Base-by-base conservation (phyloP, 2,888 invertebrate species). In the Metellina segmentata region DNA sequence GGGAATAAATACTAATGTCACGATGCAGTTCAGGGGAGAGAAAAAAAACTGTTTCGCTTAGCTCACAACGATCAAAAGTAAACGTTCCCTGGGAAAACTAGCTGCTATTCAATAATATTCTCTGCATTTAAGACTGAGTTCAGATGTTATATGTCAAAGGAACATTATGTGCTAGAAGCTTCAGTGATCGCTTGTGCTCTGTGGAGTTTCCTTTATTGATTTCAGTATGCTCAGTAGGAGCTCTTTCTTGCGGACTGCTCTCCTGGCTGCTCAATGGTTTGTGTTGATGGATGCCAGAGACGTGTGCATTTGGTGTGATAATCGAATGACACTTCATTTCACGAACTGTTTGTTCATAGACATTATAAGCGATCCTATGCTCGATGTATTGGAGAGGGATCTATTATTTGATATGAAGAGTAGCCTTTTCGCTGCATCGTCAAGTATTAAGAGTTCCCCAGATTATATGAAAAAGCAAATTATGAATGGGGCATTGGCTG, bases 401-500 rank as follows among this genome's bases (percentile, higher is more conserved):
- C 1, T 48, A 6, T 11, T 90, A 48, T 61, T 75, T 7, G 90
- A 85, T 69, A 81, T 90, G 81, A 81, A 70, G 19, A 75, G 11
- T 34, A 86, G 90, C 11, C 19, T 90, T 9, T 13, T 70, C 11
- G 74, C 85, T 1, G 85, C 81, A 16, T 70, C 85, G 4, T 6
- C 16, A 9, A 81, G 81, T 7, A 86, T 90, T 34, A 82, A 19
- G 11, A 85, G 53, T 0, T 85, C 79, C 13, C 19, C 61, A 51
- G 69, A 75, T 11, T 34, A n/a, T 6, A 16, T 70, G 13, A 74
- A 75, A 53, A 52, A 7, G 11, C 75, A 20, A 19, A 81, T 86
- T 48, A 85, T 90, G 81, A 81, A 74, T 11, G 85, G 85, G 0
- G 90, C 81, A 19, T n/a, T 90, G 51, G 85, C 74, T 7, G 85